Percentiles rank a stretch among this genome's conserved stretches.
phyloP scores from a whole-genome alignment of 2,113 vertebrate species.

The Cynopterus brachyotis region DNA sequence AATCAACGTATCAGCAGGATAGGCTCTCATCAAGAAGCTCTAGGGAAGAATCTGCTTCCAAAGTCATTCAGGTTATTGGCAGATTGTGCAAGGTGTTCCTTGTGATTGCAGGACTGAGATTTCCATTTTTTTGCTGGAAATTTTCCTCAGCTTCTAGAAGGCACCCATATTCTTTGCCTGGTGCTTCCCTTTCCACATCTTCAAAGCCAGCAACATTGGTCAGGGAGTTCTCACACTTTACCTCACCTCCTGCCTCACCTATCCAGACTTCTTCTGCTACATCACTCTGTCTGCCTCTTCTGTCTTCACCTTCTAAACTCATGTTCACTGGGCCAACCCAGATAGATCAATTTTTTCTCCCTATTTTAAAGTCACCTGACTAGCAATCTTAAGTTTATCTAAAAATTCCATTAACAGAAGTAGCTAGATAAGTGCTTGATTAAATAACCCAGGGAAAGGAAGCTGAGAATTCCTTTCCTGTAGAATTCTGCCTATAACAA shows the following conservation, averaged over 20 bases:
- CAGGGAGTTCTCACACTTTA: neutral
- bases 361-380: neutral
- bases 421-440: neutral
- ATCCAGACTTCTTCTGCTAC: too few relatives aligned
- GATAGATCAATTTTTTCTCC: neutral
- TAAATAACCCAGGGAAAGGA: neutral
- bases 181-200: neutral
- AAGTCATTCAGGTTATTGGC: neutral
- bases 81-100: neutral
- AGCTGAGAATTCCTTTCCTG: neutral
- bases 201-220: neutral
- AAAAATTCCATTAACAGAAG: neutral
- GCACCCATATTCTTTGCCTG: rapidly evolving
- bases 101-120: neutral
- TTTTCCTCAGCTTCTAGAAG: neutral
- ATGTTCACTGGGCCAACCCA: neutral
- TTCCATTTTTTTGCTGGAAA: neutral
- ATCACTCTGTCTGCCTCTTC: neutral
- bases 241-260: neutral
- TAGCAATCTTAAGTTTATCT: neutral
- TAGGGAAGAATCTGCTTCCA: neutral
- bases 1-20: neutral
- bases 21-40: neutral
- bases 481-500: neutral
- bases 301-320: neutral